Conservation (phyloP, 2,113 vertebrate genomes). For the Pontoporia blainvillei region DNA sequence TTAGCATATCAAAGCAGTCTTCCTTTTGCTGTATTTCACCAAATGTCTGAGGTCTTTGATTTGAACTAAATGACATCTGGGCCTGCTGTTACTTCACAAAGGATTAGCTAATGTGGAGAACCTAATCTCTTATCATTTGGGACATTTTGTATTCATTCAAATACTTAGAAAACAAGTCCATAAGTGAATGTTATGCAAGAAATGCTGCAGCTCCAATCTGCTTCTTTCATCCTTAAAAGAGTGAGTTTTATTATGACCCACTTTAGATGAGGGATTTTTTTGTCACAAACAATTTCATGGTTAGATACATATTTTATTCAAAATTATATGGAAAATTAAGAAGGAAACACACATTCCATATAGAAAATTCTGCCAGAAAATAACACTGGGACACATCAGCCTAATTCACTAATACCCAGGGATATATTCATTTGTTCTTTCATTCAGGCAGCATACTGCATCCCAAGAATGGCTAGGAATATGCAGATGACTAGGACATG, state of each 20-base stretch:
- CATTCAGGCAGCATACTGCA: not conserved
- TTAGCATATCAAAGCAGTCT: constrained; percentile 69
- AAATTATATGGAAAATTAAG: constrained; percentile 63
- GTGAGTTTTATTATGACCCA: constrained; percentile 13
- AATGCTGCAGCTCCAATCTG: not conserved
- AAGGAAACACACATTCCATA: constrained; percentile 15
- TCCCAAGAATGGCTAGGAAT: not conserved
- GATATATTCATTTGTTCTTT: not conserved
- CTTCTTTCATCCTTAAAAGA: constrained; percentile 18
- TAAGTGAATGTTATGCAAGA: not conserved
- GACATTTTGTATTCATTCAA: constrained; percentile 52
- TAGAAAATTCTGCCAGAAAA: constrained; percentile 9
- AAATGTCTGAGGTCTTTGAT: constrained; percentile 56
- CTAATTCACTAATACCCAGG: not conserved
- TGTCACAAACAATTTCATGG: constrained; percentile 69
- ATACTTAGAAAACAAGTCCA: not conserved
- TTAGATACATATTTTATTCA: constrained; percentile 55
- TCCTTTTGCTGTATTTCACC: not conserved
- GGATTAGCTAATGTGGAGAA: constrained; percentile 41
- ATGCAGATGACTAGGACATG: accelerated
- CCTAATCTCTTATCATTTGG: constrained; percentile 32
- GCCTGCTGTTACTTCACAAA: constrained; percentile 27
- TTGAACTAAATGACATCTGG: constrained; percentile 25
- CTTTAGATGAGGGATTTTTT: constrained; percentile 18
- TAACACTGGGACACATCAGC: not conserved